A percentile compares a stretch with the other conserved stretches of the same genome.
These are phyloP conservation scores for Drosophila arizonae DNA, from an alignment of 1,140 invertebrate species.

Conservation along the genomic window DNA sequence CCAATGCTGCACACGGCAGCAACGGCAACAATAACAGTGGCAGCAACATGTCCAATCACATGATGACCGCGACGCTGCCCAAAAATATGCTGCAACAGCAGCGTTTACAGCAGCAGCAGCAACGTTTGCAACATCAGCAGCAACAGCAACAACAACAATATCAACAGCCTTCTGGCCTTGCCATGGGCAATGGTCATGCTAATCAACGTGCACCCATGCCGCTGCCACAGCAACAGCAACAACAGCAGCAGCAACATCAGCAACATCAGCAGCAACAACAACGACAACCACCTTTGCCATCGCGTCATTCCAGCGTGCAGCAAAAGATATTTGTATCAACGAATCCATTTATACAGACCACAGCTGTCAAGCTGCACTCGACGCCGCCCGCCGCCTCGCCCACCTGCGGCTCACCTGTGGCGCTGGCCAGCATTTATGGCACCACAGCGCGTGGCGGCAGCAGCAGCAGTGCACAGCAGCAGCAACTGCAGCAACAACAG, in stretches of 20 bases:
- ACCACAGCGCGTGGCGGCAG: constrained; percentile 59
- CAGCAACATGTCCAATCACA: constrained; percentile 21
- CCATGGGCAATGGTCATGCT: constrained; percentile 54
- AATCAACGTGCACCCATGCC: constrained; percentile 74
- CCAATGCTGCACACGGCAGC: constrained; percentile 50
- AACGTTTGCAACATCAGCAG: constrained; percentile 59
- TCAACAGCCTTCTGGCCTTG: constrained; percentile 69
- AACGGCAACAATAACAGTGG: constrained; percentile 7
- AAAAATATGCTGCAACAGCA: constrained; percentile 75
- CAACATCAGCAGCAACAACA: constrained; percentile 48
- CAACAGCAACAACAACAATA: constrained; percentile 74
- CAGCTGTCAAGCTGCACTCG: constrained; percentile 69
- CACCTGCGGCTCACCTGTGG: constrained; percentile 67
- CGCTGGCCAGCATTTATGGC: constrained; percentile 70
- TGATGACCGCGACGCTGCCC: constrained; percentile 60
- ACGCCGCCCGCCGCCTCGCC: constrained; percentile 66
- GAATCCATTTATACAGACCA: constrained; percentile 83
- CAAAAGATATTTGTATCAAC: constrained; percentile 83
- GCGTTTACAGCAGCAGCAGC: constrained; percentile 56
- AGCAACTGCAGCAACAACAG: constrained; percentile 43
- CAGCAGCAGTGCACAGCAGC: constrained; percentile 36
- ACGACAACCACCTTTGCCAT: constrained; percentile 74
- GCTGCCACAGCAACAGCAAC: constrained; percentile 67
- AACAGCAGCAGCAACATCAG: constrained; percentile 44
- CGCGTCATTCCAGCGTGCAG: constrained; percentile 79